Evolutionary conservation across 92 coral and sea anemone species (phyloP), one percentile per base, ranked within the genome.

Genomic region (Isaurus tuberculatus): DNA sequence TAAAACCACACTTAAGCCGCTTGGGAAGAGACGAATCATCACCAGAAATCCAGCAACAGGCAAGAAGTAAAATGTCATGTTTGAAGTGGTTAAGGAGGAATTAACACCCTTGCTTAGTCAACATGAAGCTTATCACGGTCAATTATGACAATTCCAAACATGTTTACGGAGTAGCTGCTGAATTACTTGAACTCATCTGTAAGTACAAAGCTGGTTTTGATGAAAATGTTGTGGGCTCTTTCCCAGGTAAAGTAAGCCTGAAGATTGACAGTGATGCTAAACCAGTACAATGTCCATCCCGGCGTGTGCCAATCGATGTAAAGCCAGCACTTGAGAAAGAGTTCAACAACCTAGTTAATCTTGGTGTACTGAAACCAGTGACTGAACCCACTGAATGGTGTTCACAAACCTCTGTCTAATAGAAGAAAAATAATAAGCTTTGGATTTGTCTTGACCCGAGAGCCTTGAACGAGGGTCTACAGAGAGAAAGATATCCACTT

Each of bases 81-180:
- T 85, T 79, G 89, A 85, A 67, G 89, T 85, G 32, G 74, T 85
- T 9, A 28, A 37, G 66, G 63, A 85, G 63, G 51, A 78, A 37
- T 63, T 85, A 58, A 79, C 84, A 42, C 84, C 84, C 13, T 28
- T 79, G 42, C 84, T 79, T 0, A 26, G 42, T 36, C 5, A 37
- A 79, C 28, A 78, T 85, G 89, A 20, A 79, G 75, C 86, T 85
- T 36, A 85, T 85, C 65, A 85, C 75, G 10, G 46, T 85, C 23
- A 57, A 85, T 64, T 85, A 85, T 55, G 89, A 77, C 58, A 85
- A 85, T 72, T 79, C 79, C 60, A 79, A 85, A 25, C 83, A 61
- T 36, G 65, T 78, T 63, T 40, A 40, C 46, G 9, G 46, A 6
- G 5, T 40, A 40, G 46, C 46, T 40, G 42, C 46, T 40, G 46